Evolutionary conservation across 2,113 vertebrate genomes (phyloP), one percentile per base, ranked within the genome.

Genomic region (Pteropus alecto): DNA sequence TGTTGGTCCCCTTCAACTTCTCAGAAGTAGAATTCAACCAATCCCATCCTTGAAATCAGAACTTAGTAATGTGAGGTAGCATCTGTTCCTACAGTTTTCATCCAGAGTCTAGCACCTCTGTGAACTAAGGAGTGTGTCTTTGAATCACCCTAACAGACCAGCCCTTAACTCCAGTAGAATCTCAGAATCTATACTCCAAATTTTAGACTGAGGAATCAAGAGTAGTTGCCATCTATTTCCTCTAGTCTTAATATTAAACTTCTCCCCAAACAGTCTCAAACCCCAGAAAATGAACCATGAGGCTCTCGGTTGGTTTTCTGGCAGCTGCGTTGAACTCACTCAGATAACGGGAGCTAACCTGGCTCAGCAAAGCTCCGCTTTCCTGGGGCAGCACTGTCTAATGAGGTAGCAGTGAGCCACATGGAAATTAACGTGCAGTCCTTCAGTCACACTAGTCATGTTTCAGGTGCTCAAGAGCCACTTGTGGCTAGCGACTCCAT

Each of bases 1-100:
- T 97, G 99, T 99, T 48, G 85, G 84, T 19, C 2, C 54, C 0
- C 71, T 70, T 35, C 60, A 43, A 3, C 1, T 65, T 11, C 41
- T 33, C 26, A 3, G 67, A 3, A 14, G 35, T 1, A 30, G 83
- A 79, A 43, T n/a, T n/a, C 65, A 43, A 0, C 1, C 1, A 16
- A 6, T 58, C 56, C 56, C 30, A 51, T 2, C 56, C 48, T 26
- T 41, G 73, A 54, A 85, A 71, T 30, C 5, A 90, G 43, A 60
- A 2, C 24, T 9, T 48, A 54, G 83, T 14, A 22, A 4, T 9
- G 13, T 38, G 26, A 60, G 35, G n/a, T 35, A 5, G 78, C 51
- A 6, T 14, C 28, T 24, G 2, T n/a, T 48, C 24, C 21, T 26
- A 35, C 11, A 0, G 41, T n/a, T 12, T 63, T 8, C 63, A 71